Evolutionary conservation across 1,140 invertebrate species (phyloP), one percentile per base, ranked within the genome.

Genomic region (Drosophila elegans): DNA sequence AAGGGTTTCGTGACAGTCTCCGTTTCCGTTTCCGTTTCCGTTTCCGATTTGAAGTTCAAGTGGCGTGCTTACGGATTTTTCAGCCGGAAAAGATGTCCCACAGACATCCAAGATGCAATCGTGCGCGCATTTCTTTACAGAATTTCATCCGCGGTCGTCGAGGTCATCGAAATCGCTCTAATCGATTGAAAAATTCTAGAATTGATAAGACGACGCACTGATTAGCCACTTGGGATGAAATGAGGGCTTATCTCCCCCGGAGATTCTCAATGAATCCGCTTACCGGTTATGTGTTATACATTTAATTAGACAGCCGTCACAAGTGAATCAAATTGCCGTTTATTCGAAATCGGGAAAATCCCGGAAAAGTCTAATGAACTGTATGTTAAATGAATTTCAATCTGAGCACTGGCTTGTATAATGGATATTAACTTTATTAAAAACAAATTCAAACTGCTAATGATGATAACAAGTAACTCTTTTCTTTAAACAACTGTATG

Each of bases 161-260:
- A 10, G 61, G 44, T 68, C 74, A 69, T 48, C 57, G 39, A 11
- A 56, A 16, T 61, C 4, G 10, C 9, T 49, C 16, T 5, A 41
- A 51, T 64, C 63, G 21, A 25, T 74, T 74, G 54, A 62, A 59
- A 54, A 41, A 32, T 57, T 62, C 9, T 10, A 60, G n/a, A 61
- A 38, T 63, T 71, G 74, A 78, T 78, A 63, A 64, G 53, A 13
- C 66, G 29, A n/a, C 57, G n/a, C 52, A 38, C 62, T 61, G 46
- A 61, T 61, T 61, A 61, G 29, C 39, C 34, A 64, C 44, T 44
- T 34, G 54, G 13, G 11, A 34, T 27, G 10, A 10, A 11, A 49
- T 25, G n/a, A 21, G n/a, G 2, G 10, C 51, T 38, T 55, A 64
- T 46, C 46, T 21, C 9, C 0, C n/a, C 27, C 27, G 13, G 9